Conservation (phyloP, 2,797 vertebrate genomes). For the Nannoperca obscura region DNA sequence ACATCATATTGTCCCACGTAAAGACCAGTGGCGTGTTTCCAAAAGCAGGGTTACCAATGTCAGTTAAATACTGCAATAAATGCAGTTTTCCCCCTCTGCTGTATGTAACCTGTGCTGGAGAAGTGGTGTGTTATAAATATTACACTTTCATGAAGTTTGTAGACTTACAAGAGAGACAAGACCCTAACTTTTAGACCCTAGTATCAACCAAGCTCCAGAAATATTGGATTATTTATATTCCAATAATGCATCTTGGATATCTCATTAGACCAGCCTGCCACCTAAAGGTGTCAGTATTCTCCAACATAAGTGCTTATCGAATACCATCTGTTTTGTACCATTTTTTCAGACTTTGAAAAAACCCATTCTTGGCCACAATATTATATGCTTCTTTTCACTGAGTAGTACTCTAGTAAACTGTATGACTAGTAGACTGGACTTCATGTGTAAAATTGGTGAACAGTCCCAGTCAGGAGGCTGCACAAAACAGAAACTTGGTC, state of each 20-base stretch:
- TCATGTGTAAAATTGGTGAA: conserved; percentile 22
- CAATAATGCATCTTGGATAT: too few relatives aligned
- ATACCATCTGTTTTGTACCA: neutral
- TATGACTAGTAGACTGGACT: conserved; percentile 11
- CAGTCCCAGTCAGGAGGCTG: conserved; percentile 26
- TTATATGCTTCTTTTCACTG: conserved; percentile 26
- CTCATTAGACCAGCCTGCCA: neutral
- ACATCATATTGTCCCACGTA: conserved; percentile 26
- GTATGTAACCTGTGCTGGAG: neutral
- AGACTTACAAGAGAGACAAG: neutral
- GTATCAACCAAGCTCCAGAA: neutral
- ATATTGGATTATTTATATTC: neutral
- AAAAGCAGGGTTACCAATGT: neutral
- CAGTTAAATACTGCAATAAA: neutral
- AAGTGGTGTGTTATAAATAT: neutral
- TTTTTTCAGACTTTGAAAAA: conserved; percentile 20
- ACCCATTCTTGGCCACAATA: conserved; percentile 16
- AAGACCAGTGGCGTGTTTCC: conserved; percentile 13
- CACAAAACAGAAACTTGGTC: conserved; percentile 37
- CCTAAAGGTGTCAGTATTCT: neutral
- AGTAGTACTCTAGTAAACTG: neutral
- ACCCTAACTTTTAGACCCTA: neutral
- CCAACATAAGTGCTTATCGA: neutral
- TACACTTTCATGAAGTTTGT: neutral
- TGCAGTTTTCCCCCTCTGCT: neutral